Evolutionary conservation across 2,888 invertebrate species (phyloP), one percentile per base, ranked within the genome.

Genomic region (Brenthis ino): DNA sequence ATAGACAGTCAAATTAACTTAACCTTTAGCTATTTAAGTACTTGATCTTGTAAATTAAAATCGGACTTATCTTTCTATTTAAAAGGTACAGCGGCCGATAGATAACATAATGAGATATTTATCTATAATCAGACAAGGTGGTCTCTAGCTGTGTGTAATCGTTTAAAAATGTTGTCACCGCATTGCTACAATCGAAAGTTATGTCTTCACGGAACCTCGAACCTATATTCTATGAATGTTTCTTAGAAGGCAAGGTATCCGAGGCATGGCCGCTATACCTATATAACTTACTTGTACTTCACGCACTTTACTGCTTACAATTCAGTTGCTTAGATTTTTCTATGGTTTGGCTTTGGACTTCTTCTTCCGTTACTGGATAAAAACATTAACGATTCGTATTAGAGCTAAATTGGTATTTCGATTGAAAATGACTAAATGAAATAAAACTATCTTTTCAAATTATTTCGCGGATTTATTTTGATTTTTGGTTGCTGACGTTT

Each of bases 101-200:
- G 37, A 43, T 43, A 43, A 43, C 37, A 11, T 43, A 43, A 43
- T 43, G 37, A 43, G 37, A 43, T 43, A 37, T 43, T 43, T 8
- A 43, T 43, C 37, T 43, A 43, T 11, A 43, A 43, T 43, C 37
- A 43, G 37, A 43, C 37, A 43, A 43, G 37, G 37, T 43, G 37
- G 37, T 43, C 37, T 43, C 37, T 8, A 37, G 37, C 6, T 20
- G 14, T 24, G 61, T 43, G 8, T 60, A 56, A 56, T 51, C 2
- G 37, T 20, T 16, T 64, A 69, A 65, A 69, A 71, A 73, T 64
- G 69, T 65, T 55, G 69, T 64, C 67, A 65, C 47, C 54, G 56
- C 73, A 73, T 73, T 69, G 61, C 50, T 69, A 69, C 67, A 72
- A 69, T 72, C 64, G 71, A 67, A 67, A 69, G 71, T 69, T 69